Evolutionary conservation across 2,113 vertebrate genomes (phyloP).

Genomic region (Neodontobutis hainanensis): DNA sequence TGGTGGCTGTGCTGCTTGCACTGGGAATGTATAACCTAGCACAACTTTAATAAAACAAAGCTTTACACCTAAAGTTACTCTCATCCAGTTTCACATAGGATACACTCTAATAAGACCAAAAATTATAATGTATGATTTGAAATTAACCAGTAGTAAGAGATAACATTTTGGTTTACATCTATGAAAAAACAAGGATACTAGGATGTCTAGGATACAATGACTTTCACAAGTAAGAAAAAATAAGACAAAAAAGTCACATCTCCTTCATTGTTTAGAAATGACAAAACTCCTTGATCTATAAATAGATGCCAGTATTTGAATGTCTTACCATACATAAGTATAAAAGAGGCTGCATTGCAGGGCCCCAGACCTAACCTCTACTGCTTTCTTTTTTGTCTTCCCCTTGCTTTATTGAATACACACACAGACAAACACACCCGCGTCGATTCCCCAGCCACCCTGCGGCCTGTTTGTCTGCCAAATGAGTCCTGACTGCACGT

Average conservation of each 20-base stretch:
- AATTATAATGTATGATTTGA: background rate
- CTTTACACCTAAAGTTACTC: background rate
- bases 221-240: background rate
- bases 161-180: too few relatives aligned
- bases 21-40: conserved; percentile 4
- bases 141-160: too few relatives aligned
- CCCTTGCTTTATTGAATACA: conserved; percentile 66
- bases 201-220: background rate
- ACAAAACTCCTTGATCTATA: background rate
- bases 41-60: background rate
- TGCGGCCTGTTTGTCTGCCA: conserved; percentile 79
- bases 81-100: background rate
- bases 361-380: conserved; percentile 73
- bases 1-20: conserved; percentile 32
- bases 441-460: conserved; percentile 74
- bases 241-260: background rate
- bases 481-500: conserved; percentile 79
- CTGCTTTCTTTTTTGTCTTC: conserved; percentile 56
- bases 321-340: conserved; percentile 36
- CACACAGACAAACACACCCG: conserved; percentile 56
- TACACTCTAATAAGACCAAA: background rate
- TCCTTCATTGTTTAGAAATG: background rate
- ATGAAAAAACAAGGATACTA: too few relatives aligned
- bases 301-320: background rate
- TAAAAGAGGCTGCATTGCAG: conserved; percentile 71